Evolutionary conservation across 1,140 invertebrate genomes (phyloP), one percentile per base, ranked within the genome.

Genomic region (Hesperophylax magnus): DNA sequence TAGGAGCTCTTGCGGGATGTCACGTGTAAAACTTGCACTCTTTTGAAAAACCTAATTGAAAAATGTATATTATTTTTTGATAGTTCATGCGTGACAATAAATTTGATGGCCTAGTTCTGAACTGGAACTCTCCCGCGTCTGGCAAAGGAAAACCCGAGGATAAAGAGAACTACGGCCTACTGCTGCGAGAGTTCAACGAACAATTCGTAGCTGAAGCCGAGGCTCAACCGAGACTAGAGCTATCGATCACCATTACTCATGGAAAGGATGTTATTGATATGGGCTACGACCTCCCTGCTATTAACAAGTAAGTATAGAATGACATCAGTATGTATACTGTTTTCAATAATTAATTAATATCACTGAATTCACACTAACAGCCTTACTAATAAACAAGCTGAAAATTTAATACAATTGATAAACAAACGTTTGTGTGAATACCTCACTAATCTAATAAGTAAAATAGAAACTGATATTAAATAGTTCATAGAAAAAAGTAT

Each of bases 81-180:
- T 34, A 89, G 87, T 98, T 98, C 86, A 90, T 98, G 53, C 91
- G 97, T 82, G 94, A 97, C 85, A 96, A 98, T 86, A 94, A 96
- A 84, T 99, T 99, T 87, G 97, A 99, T 89, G 98, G 98, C 8
- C 91, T 99, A 27, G 98, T 99, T 89, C 90, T 99, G 82, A 97
- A 98, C 86, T 99, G 97, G 97, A 97, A 98, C 86, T 98, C 98
- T 90, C 97, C 97, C 0, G 95, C 95, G 0, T 92, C 94, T 86
- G 90, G 97, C 60, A 47, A 31, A 39, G 65, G 65, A 18, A 69
- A 34, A 47, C 17, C 65, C 15, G 17, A 47, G 3, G 65, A 69
- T 20, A 69, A 69, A 18, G 65, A 22, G 24, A 69, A 69, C 31
- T 69, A 34, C 34, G 65, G 8, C n/a, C 22, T 34, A 5, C 18